Conservation (phyloP, 2,888 invertebrate genomes). For the Athalia circularis region DNA sequence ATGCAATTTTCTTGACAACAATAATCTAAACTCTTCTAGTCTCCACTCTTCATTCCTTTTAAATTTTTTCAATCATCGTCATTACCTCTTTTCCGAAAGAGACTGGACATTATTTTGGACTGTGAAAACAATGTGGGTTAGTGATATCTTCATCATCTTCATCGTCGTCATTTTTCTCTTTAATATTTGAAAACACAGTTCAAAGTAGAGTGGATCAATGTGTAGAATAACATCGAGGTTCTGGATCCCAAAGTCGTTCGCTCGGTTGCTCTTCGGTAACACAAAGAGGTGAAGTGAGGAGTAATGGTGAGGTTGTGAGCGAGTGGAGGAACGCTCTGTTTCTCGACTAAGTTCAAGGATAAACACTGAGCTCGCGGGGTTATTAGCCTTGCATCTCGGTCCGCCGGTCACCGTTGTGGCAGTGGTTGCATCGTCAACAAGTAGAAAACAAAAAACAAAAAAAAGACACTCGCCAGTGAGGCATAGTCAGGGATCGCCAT, state of each 20-base stretch:
- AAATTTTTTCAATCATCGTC: too few species aligned
- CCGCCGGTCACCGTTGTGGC: slow-evolving; percentile 31
- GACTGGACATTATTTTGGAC: too few species aligned
- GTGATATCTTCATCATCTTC: neutral
- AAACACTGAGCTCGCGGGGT: slow-evolving; percentile 28
- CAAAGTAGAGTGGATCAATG: too few species aligned
- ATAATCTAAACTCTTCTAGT: neutral
- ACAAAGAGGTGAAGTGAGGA: neutral
- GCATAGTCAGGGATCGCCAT: too few species aligned
- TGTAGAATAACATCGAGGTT: too few species aligned
- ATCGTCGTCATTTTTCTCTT: neutral
- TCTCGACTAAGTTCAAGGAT: slow-evolving; percentile 36
- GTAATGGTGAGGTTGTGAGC: slow-evolving; percentile 2
- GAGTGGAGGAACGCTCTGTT: slow-evolving; percentile 26
- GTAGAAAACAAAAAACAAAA: neutral
- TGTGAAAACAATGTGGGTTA: too few species aligned
- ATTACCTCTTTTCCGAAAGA: too few species aligned
- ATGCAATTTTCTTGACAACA: slow-evolving; percentile 45
- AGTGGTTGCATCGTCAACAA: slow-evolving; percentile 3
- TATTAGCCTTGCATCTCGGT: slow-evolving; percentile 45
- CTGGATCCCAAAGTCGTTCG: neutral
- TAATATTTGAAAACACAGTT: neutral
- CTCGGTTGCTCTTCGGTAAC: neutral
- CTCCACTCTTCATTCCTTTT: neutral
- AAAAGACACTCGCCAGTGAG: neutral